Base-by-base conservation (phyloP, 2,888 invertebrate species). In the Ganaspis brasiliensis region DNA sequence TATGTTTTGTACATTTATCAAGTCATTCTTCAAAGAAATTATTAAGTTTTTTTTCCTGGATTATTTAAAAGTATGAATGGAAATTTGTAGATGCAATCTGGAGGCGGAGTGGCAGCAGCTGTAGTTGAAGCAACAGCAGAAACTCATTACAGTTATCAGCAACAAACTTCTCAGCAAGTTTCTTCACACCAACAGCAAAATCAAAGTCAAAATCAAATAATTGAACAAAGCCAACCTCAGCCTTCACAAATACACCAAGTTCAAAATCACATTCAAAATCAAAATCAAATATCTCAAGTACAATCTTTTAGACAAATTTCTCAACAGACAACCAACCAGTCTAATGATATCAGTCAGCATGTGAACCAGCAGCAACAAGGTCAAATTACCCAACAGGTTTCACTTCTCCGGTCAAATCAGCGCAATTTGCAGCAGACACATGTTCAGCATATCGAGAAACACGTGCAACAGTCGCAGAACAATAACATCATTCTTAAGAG, bases 101-200 rank as follows among this genome's bases (percentile, higher is more conserved):
- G 89, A 3, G 89, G 89, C 2, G 90, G 89, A 31, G 89, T 91
- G 63, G 89, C 91, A 45, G 87, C 91, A 21, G 89, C 92, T 24
- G 91, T 92, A n/a, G 91, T 92, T 2, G 92, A 92, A 82, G 89
- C 91, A 19, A 90, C 92, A 12, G 90, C 91, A 24, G 91, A 91
- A 78, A 90, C 91, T 16, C 91, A 91, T 75, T 91, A 91, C 71
- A 91, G 89, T 84, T 91, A 91, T 81, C 91, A 91, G 37, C 91
- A 91, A 37, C 91, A 91, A 77, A 89, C 89, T 5, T 89, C 91
- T 0, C 89, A 90, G 59, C 90, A 88, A 79, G 85, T 90, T 26
- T 85, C 89, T 1, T 82, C 89, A 6, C 89, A 90, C 74, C 88
- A 89, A 77, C 86, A 90, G 72, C 90, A 89, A 83, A 82, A 86